Evolutionary conservation across 2,113 vertebrate genomes (phyloP).

Genomic region (Malurus cyaneus): DNA sequence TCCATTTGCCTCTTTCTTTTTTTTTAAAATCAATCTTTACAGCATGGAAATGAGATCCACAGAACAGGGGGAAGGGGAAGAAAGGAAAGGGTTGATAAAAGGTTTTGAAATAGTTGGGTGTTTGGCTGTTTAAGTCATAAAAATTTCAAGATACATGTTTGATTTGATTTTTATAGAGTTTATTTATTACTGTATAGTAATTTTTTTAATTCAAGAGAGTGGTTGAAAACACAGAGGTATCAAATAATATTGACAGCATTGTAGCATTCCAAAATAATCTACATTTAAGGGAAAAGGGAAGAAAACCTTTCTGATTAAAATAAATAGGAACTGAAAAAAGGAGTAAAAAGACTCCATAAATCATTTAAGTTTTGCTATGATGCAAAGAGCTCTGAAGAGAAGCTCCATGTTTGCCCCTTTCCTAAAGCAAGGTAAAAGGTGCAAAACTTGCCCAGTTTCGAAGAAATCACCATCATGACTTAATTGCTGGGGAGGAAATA

Average conservation of each 20-base stretch:
- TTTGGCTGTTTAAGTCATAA: background rate
- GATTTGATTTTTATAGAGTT: background rate
- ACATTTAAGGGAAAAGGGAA: background rate
- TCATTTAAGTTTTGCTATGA: background rate
- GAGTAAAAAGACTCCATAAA: background rate
- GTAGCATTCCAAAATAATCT: background rate
- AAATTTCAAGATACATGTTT: background rate
- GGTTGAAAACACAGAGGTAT: background rate
- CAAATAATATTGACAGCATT: background rate
- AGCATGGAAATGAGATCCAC: background rate
- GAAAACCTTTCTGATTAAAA: background rate
- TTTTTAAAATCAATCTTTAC: background rate
- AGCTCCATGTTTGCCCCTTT: background rate
- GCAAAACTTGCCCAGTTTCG: background rate
- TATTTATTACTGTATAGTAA: background rate
- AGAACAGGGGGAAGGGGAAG: background rate
- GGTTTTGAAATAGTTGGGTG: background rate
- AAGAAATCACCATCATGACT: background rate
- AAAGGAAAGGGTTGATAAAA: background rate
- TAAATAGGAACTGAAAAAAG: background rate
- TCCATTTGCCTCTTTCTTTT: background rate
- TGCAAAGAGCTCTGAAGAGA: background rate
- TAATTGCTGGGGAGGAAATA: fast-evolving
- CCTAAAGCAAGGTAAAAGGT: background rate
- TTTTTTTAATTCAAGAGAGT: background rate